Conservation (phyloP, 2,113 vertebrate genomes). For the Ammodytes dubius region DNA sequence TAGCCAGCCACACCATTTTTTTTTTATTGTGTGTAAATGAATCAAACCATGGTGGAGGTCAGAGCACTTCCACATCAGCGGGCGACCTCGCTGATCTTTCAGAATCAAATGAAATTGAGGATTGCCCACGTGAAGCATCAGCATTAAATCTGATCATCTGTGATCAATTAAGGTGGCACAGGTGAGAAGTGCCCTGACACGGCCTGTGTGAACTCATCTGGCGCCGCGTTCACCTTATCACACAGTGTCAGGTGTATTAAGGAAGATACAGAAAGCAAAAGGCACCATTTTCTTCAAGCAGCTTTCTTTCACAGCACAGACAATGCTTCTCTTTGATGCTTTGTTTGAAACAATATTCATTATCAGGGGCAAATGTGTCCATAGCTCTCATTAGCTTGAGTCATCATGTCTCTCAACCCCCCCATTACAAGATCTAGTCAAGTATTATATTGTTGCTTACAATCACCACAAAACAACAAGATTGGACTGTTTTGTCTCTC, state of each 20-base stretch:
- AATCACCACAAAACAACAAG: conserved; percentile 59
- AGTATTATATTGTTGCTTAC: conserved; percentile 66
- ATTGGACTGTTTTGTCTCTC: conserved; percentile 21
- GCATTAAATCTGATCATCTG: conserved; percentile 78
- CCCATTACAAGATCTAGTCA: conserved; percentile 58
- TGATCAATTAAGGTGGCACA: conserved; percentile 64
- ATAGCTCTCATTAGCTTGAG: conserved; percentile 62
- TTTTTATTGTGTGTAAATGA: conserved; percentile 77
- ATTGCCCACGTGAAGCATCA: conserved; percentile 68
- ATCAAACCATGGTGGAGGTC: conserved; percentile 69
- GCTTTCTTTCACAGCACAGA: conserved; percentile 39
- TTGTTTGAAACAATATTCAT: conserved; percentile 66
- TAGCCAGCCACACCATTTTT: conserved; percentile 58
- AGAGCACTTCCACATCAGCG: conserved; percentile 65
- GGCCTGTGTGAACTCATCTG: conserved; percentile 71
- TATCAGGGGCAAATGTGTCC: conserved; percentile 66
- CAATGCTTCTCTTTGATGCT: conserved; percentile 37
- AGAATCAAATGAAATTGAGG: conserved; percentile 74
- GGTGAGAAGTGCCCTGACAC: conserved; percentile 77
- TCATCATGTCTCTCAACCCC: conserved; percentile 71
- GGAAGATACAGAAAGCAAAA: conserved; percentile 41
- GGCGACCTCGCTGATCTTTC: conserved; percentile 65
- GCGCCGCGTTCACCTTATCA: conserved; percentile 70
- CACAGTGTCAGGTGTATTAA: conserved; percentile 70
- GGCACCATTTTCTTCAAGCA: conserved; percentile 27